Conservation (phyloP, 1,140 invertebrate species). For the Acromyrmex echinatior region DNA sequence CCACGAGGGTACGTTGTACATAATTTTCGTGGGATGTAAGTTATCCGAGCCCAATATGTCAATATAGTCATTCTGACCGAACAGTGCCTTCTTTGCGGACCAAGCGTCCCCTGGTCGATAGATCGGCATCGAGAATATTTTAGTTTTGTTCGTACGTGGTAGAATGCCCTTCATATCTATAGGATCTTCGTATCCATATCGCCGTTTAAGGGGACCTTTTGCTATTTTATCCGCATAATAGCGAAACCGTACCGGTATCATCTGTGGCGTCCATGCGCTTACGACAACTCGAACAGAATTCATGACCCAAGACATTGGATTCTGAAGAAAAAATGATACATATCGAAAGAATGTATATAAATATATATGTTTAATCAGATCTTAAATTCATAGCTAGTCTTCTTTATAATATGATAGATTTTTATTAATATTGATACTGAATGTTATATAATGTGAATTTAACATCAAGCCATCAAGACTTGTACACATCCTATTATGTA, state of each 20-base stretch:
- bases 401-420: too few relatives aligned
- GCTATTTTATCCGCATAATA: constrained; percentile 91
- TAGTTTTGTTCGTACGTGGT: constrained; percentile 88
- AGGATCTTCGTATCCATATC: constrained; percentile 91
- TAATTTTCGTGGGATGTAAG: constrained; percentile 93
- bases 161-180: constrained; percentile 90
- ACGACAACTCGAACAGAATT: constrained; percentile 63
- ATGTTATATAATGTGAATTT: not conserved
- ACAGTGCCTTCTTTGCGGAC: constrained; percentile 92
- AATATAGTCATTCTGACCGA: constrained; percentile 99
- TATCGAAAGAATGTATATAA: not conserved
- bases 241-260: constrained; percentile 87
- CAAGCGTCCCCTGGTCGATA: constrained; percentile 92
- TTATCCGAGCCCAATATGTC: constrained; percentile 95
- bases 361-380: not conserved
- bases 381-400: not conserved
- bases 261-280: constrained; percentile 82
- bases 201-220: constrained; percentile 88
- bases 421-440: not conserved
- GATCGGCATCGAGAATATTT: constrained; percentile 88
- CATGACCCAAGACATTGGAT: constrained; percentile 76
- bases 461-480: not conserved
- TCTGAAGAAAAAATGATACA: constrained; percentile 39
- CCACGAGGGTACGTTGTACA: constrained; percentile 95
- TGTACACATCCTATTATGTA: not conserved